A percentile compares a stretch with the other conserved stretches of the same genome.
phyloP scores from a whole-genome alignment of 1,140 invertebrate species.

The Brachionus manjavacas region DNA sequence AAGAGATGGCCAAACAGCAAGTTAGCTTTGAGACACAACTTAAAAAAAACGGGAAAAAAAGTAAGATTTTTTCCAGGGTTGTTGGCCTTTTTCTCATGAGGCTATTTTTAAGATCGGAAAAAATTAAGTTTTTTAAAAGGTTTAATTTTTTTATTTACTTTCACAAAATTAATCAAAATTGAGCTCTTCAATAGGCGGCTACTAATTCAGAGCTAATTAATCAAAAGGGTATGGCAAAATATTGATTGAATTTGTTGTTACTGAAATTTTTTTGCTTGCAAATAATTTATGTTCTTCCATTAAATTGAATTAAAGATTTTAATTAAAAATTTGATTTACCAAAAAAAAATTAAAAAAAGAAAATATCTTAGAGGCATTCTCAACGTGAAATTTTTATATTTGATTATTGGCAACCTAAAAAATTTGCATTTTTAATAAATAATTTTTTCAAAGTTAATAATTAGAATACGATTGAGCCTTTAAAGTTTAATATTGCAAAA shows the following conservation, averaged over 20 bases:
- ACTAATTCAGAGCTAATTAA: background rate
- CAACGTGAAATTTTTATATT: too few species aligned
- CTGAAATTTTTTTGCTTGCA: too few species aligned
- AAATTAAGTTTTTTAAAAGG: background rate
- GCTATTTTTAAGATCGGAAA: slow-evolving; percentile 34
- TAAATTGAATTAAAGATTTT: background rate
- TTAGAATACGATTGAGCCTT: too few species aligned
- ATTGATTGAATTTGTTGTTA: too few species aligned
- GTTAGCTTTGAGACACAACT: slow-evolving; percentile 72
- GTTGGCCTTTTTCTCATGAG: background rate
- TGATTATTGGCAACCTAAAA: too few species aligned
- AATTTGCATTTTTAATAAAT: too few species aligned
- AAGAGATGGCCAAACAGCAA: slow-evolving; percentile 91
- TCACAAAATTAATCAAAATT: background rate
- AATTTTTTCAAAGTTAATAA: too few species aligned
- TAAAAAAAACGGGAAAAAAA: background rate
- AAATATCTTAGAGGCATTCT: too few species aligned
- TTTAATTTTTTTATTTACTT: background rate
- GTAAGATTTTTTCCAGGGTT: background rate
- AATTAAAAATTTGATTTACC: too few species aligned
- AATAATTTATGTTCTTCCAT: background rate
- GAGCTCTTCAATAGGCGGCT: background rate
- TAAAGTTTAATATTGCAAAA: too few species aligned
- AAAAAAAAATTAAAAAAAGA: too few species aligned
- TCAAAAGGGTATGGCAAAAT: background rate